Evolutionary conservation across 1,140 invertebrate genomes (phyloP).

Genomic region (Papilio machaon): DNA sequence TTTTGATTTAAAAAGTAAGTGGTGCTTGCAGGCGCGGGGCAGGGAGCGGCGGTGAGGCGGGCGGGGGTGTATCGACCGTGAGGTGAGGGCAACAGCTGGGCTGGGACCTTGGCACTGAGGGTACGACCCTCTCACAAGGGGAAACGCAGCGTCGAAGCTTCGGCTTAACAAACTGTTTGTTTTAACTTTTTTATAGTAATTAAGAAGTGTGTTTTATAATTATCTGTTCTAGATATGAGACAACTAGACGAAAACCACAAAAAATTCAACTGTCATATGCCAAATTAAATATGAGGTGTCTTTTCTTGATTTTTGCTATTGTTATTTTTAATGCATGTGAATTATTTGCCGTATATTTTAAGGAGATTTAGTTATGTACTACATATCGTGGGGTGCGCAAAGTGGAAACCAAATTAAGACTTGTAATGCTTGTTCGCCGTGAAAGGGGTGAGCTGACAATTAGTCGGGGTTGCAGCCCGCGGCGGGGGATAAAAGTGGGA

Average conservation of each 20-base stretch:
- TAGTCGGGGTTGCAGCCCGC: not conserved
- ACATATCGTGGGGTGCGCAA: not conserved
- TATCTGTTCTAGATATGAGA: not conserved
- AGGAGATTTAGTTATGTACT: not conserved
- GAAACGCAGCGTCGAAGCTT: not conserved
- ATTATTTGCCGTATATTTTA: not conserved
- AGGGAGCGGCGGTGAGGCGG: not conserved
- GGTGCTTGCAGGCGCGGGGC: not conserved
- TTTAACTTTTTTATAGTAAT: not conserved
- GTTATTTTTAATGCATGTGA: not conserved
- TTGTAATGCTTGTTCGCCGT: not conserved
- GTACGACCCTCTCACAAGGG: constrained; percentile 41
- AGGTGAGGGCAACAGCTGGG: constrained; percentile 42
- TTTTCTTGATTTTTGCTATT: no score
- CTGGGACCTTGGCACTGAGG: constrained; percentile 45
- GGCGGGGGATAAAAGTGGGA: not conserved
- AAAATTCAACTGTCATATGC: no score
- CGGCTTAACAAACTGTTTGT: not conserved
- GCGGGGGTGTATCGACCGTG: constrained; percentile 39
- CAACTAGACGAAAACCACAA: no score
- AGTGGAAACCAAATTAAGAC: constrained; percentile 17
- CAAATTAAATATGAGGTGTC: no score
- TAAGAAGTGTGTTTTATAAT: no score
- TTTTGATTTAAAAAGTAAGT: not conserved
- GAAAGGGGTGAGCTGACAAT: constrained; percentile 2